A percentile compares a stretch with the other conserved stretches of the same genome.
phyloP scores from a whole-genome alignment of 2,113 vertebrate genomes.

The Laterallus jamaicensis region DNA sequence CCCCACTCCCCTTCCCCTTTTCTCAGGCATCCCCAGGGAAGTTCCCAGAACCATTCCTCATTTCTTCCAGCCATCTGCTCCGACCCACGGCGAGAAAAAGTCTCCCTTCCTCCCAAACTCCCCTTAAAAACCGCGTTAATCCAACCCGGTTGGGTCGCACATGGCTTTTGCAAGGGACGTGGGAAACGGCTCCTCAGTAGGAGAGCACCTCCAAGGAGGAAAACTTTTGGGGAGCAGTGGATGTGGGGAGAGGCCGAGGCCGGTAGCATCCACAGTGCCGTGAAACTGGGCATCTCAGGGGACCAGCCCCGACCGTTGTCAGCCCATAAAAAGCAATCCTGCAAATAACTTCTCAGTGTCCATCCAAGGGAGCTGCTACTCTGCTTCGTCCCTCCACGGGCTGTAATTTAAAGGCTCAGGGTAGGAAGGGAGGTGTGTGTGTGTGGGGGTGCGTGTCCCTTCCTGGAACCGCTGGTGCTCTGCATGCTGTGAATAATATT shows the following conservation, averaged over 20 bases:
- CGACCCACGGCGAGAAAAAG: not conserved
- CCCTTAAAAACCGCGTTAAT: not conserved
- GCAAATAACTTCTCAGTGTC: not conserved
- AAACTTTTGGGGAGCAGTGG: not conserved
- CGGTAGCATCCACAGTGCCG: not conserved
- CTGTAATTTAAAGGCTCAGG: not conserved
- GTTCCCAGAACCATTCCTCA: slow-evolving; percentile 1
- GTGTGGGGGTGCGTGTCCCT: not conserved
- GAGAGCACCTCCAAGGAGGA: not conserved
- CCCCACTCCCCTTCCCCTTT: not conserved
- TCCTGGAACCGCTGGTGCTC: slow-evolving; percentile 31
- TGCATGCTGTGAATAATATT: slow-evolving; percentile 31
- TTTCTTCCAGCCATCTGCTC: slow-evolving; percentile 24
- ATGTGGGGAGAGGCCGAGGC: not conserved
- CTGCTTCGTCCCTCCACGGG: not conserved
- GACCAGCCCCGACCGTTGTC: not conserved
- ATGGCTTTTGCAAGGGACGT: not conserved
- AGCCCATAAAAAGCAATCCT: not conserved
- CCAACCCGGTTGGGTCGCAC: not conserved
- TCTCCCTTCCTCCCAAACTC: not conserved
- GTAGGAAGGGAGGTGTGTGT: not conserved
- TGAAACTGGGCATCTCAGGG: not conserved
- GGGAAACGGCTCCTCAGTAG: not conserved
- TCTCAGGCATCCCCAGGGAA: not conserved
- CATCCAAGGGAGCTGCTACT: slow-evolving; percentile 1